A percentile compares a stretch with the other conserved stretches of the same genome.
Evolutionary conservation across 1,140 invertebrate genomes (phyloP).

Genomic region (Drosophila miranda): DNA sequence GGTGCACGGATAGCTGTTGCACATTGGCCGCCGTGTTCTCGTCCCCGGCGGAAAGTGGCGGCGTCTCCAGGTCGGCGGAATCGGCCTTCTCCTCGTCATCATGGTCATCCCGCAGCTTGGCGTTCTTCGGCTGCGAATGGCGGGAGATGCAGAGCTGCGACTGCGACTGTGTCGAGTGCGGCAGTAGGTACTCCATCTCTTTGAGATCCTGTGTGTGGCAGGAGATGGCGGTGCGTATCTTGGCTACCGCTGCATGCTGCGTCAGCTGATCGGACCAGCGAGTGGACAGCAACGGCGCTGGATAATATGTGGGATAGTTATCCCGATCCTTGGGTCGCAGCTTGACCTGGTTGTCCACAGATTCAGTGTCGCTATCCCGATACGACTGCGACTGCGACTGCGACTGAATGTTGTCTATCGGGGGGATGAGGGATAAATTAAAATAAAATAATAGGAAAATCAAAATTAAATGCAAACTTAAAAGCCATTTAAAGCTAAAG

Average conservation of each 20-base stretch:
- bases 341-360: conserved; percentile 47
- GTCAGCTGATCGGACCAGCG: conserved; percentile 76
- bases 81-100: conserved; percentile 28
- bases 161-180: conserved; percentile 42
- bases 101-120: conserved; percentile 57
- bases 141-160: conserved; percentile 64
- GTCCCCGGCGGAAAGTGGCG: conserved; percentile 30
- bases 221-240: conserved; percentile 73
- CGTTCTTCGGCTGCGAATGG: conserved; percentile 68
- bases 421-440: conserved; percentile 29
- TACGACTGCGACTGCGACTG: not conserved
- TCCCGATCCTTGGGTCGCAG: conserved; percentile 43
- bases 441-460: conserved; percentile 48
- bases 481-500: conserved; percentile 53
- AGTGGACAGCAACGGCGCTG: conserved; percentile 43
- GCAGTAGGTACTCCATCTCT: conserved; percentile 83
- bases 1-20: conserved; percentile 65
- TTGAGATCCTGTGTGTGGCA: conserved; percentile 65
- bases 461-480: conserved; percentile 45
- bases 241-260: conserved; percentile 72
- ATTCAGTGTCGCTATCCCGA: conserved; percentile 10
- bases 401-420: conserved; percentile 62
- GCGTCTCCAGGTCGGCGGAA: conserved; percentile 24
- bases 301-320: conserved; percentile 54
- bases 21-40: conserved; percentile 52